Conservation (phyloP, 2,888 invertebrate species). For the Bellardia pandia region DNA sequence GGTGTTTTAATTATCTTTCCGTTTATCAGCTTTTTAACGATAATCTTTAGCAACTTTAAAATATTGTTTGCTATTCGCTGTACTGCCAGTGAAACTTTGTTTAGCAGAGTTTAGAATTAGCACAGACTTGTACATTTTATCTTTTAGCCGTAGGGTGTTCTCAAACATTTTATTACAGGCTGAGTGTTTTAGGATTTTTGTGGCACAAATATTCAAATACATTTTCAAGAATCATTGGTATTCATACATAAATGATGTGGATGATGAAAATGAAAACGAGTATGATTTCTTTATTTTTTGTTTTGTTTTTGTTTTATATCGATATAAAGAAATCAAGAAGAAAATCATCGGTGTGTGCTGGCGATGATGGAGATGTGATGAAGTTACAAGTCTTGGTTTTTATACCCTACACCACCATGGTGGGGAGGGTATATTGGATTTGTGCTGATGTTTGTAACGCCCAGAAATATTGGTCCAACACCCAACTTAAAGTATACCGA, state of each 20-base stretch:
- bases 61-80: too few species aligned
- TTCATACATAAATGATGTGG: conserved; percentile 55
- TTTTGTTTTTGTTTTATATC: background rate
- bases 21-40: too few species aligned
- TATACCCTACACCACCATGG: background rate
- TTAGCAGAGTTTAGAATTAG: background rate
- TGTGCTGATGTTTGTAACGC: too few species aligned
- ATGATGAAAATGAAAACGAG: background rate
- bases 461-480: too few species aligned
- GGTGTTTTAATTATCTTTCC: too few species aligned
- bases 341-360: conserved; percentile 13
- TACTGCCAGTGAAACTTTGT: too few species aligned
- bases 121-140: background rate
- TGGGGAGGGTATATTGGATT: too few species aligned
- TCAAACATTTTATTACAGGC: background rate
- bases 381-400: conserved; percentile 7
- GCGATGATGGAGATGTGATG: background rate
- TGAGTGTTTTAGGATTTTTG: conserved; percentile 12
- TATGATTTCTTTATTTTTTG: background rate
- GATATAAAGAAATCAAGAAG: conserved; percentile 25
- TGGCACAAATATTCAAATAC: conserved; percentile 51
- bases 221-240: conserved; percentile 54
- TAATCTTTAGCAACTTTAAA: too few species aligned
- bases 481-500: too few species aligned
- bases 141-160: conserved; percentile 20